These are phyloP conservation scores for Pristiophorus japonicus DNA, from an alignment of 2,113 vertebrate genomes.

Conservation along the genomic window DNA sequence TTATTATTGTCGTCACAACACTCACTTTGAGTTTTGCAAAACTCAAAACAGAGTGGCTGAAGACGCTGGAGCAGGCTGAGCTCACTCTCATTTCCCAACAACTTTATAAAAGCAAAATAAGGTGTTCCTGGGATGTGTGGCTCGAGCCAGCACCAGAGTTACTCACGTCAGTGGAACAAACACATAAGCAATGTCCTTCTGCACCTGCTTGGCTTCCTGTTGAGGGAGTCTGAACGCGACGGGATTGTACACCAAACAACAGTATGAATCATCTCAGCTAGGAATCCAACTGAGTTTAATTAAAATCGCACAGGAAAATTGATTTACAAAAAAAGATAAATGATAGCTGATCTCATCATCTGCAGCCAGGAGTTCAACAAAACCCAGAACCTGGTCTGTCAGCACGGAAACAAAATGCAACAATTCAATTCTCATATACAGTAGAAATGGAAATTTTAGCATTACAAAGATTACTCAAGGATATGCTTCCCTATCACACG, in stretches of 20 bases:
- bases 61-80: background rate
- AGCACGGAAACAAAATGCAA: background rate
- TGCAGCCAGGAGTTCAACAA: background rate
- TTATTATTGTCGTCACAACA: background rate
- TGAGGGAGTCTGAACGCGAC: background rate
- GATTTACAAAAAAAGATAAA: background rate
- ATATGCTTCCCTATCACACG: background rate
- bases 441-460: background rate
- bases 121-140: background rate
- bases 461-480: background rate
- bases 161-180: background rate
- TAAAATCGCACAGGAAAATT: background rate
- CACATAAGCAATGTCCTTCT: background rate
- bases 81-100: background rate
- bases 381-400: background rate
- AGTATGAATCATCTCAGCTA: background rate
- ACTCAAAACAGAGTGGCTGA: background rate
- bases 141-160: background rate
- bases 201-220: background rate
- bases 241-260: background rate
- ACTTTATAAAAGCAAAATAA: background rate
- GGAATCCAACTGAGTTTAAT: conserved; percentile 4
- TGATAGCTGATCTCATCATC: background rate
- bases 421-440: background rate
- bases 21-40: background rate